Base-by-base conservation (phyloP, 2,888 invertebrate species). In the Polietes domitor region DNA sequence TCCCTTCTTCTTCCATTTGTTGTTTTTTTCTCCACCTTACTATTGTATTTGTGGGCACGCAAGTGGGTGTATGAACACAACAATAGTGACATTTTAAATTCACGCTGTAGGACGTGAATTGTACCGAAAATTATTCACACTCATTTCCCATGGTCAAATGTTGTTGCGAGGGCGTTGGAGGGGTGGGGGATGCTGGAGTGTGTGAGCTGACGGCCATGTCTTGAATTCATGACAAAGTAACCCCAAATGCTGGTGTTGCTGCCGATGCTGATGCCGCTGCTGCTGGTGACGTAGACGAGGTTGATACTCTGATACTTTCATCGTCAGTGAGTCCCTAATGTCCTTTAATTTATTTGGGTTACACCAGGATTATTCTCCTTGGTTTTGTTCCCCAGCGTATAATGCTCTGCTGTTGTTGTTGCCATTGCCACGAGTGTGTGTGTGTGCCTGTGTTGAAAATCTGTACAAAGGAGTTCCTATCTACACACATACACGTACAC, bases 281-380 rank as follows among this genome's bases (percentile, higher is more conserved):
- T 79, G 83, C 1, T 77, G 37, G 26, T 76, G 70, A 80, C 61
- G 74, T 73, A 26, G 7, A 10, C 70, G 41, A 68, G 26, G 68
- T 50, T 70, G 80, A 70, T 73, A 53, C 58, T 58, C 58, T 58
- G 10, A 7, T n/a, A n/a, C n/a, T n/a, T n/a, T n/a, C 26, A 58
- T 15, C 2, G 26, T 15, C 58, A 24, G 37, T 68, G 65, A 2
- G 41, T 70, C 73, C 73, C 41, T 53, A 76, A 71, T 80, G 68
- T 58, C 70, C 55, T 71, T 73, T 77, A 78, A 76, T 83, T 82
- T 82, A 78, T 83, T 76, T 80, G 72, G 61, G 79, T 83, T 77
- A 80, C 65, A 70, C 32, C 53, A 70, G 73, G 70, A 73, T 77
- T 80, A 50, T 17, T 50, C 17, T 65, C 47, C n/a, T 47, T 15